These are phyloP conservation scores for Sympetrum striolatum DNA, from an alignment of 2,888 invertebrate genomes.

Conservation along the genomic window DNA sequence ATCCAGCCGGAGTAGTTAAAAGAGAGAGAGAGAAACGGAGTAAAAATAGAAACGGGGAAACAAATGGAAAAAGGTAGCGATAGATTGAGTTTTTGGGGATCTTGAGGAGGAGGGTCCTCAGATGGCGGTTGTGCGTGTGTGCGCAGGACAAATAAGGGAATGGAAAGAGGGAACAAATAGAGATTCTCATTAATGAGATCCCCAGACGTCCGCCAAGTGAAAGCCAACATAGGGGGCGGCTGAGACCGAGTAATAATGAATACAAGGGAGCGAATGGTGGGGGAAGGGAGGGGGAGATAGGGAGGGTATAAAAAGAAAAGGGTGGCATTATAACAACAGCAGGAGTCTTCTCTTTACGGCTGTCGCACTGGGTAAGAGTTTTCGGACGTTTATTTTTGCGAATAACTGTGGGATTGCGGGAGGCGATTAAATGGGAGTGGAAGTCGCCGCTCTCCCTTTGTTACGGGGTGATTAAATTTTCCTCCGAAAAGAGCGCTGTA, in stretches of 20 bases:
- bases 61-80: not conserved
- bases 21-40: not conserved
- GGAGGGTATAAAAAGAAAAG: not conserved
- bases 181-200: slow-evolving; percentile 42
- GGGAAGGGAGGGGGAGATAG: too few species aligned
- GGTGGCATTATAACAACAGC: not conserved
- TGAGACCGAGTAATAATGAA: slow-evolving; percentile 41
- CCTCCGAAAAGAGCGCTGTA: not conserved
- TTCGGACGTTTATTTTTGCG: too few species aligned
- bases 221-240: slow-evolving; percentile 20
- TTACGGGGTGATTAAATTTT: not conserved
- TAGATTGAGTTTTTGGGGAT: not conserved
- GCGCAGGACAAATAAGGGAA: not conserved
- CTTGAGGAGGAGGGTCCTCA: not conserved
- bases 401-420: too few species aligned
- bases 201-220: slow-evolving; percentile 27
- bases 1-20: too few species aligned
- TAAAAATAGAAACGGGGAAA: not conserved
- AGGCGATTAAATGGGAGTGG: not conserved
- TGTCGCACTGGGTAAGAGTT: not conserved
- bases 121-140: not conserved
- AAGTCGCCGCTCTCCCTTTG: not conserved
- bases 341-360: not conserved
- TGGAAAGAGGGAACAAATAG: not conserved
- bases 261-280: too few species aligned